Evolutionary conservation across 2,797 vertebrate genomes (phyloP), one percentile per base, ranked within the genome.

Genomic region (Alectoris magna): DNA sequence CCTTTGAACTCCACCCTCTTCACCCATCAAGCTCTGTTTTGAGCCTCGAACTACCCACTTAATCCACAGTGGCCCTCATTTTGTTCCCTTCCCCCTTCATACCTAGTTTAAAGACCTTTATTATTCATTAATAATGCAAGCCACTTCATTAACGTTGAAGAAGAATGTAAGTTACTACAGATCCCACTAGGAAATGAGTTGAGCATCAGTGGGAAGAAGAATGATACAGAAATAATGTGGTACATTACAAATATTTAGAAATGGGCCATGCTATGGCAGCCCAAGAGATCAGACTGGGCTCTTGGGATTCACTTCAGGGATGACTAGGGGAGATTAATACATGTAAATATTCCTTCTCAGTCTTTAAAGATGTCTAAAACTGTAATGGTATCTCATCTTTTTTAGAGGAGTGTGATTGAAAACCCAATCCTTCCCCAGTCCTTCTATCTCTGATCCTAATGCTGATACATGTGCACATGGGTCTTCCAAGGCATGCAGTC

Each of bases 131-230:
- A 34, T 34, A 34, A 34, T 6, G 26, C 66, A 76, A 91, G 88
- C 87, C 88, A 70, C 29, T 87, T 84, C 34, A 62, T 90, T 85
- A 91, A 66, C 38, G 53, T 70, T 86, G 51, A 62, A 51, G n/a
- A 85, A 71, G 73, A 75, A 39, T 49, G 14, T 56, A 39, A 43
- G 64, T 91, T 93, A 49, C 75, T 90, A 48, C 26, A 81, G 66
- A 72, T 70, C 53, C 43, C 56, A 39, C 56, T 84, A 78, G 51
- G 29, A 91, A 49, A 11, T 29, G 29, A 93, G 39, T 12, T n/a
- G 56, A 91, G 24, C 39, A 60, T 79, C n/a, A 0, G 0, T 36
- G 74, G 12, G 10, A 10, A 55, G 24, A 55, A 85, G 38, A 66
- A 66, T 22, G 55, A 44, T 36, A 18, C 21, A 56, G 59, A 69